These are phyloP conservation scores for Meliscaeva auricollis DNA, from an alignment of 2,888 invertebrate species.

Conservation along the genomic window DNA sequence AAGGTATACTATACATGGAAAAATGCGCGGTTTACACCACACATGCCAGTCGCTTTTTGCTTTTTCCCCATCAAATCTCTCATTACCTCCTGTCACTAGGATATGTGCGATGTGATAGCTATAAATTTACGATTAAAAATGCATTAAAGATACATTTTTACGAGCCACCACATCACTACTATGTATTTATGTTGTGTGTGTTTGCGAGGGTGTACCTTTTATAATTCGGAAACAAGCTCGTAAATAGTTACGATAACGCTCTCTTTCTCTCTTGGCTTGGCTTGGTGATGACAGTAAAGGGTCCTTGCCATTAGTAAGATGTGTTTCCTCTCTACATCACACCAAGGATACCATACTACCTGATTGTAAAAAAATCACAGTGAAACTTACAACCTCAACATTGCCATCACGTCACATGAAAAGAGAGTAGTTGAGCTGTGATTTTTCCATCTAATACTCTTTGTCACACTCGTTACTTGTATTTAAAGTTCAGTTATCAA, in stretches of 20 bases:
- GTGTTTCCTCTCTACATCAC: background rate
- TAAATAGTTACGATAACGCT: slow-evolving; percentile 57
- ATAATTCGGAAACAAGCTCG: slow-evolving; percentile 73
- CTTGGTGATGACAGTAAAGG: slow-evolving; percentile 37
- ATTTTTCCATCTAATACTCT: slow-evolving; percentile 9
- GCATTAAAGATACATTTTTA: slow-evolving; percentile 74
- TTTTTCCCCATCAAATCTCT: background rate
- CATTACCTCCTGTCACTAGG: background rate
- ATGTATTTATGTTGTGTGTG: background rate
- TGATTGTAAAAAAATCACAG: slow-evolving; percentile 12
- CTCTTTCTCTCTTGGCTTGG: background rate
- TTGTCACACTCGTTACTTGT: slow-evolving; percentile 9
- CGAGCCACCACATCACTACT: slow-evolving; percentile 9
- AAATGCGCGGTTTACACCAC: slow-evolving; percentile 14
- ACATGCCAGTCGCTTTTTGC: background rate
- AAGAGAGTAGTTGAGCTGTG: slow-evolving; percentile 30
- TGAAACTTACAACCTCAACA: background rate
- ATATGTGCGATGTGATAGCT: slow-evolving; percentile 62
- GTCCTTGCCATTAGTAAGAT: background rate
- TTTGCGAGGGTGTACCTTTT: slow-evolving; percentile 59
- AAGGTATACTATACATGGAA: background rate
- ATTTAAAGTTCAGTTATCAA: background rate
- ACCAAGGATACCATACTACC: background rate
- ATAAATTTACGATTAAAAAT: slow-evolving; percentile 76
- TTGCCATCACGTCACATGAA: slow-evolving; percentile 19